These are phyloP conservation scores for Centropyge bicolor DNA, from an alignment of 2,797 vertebrate genomes.

Conservation along the genomic window DNA sequence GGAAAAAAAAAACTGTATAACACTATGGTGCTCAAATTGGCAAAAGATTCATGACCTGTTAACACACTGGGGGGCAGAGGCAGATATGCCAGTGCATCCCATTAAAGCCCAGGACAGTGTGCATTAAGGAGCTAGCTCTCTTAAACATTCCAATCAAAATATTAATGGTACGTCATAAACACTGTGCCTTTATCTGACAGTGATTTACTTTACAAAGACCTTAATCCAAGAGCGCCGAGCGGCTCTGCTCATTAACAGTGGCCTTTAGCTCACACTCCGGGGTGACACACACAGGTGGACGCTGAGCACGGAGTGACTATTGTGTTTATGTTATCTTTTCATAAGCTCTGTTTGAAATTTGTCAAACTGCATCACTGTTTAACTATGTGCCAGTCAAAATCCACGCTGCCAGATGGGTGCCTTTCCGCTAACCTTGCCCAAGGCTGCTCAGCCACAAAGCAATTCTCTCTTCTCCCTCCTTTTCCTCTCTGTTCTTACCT, in stretches of 20 bases:
- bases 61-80: slow-evolving; percentile 86
- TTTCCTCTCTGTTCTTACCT: not conserved
- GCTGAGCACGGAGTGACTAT: slow-evolving; percentile 85
- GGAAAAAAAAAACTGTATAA: not conserved
- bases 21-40: slow-evolving; percentile 71
- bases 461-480: not conserved
- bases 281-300: slow-evolving; percentile 91
- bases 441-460: slow-evolving; percentile 86
- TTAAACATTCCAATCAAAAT: slow-evolving; percentile 93
- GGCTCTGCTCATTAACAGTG: slow-evolving; percentile 89
- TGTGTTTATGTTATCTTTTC: slow-evolving; percentile 95
- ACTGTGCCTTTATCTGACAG: slow-evolving; percentile 89
- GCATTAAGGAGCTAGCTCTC: slow-evolving; percentile 92
- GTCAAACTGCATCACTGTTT: slow-evolving; percentile 98
- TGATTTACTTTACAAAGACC: slow-evolving; percentile 91
- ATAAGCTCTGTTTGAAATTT: slow-evolving; percentile 94
- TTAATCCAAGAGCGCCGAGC: slow-evolving; percentile 87
- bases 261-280: slow-evolving; percentile 90
- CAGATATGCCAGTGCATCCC: slow-evolving; percentile 80
- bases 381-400: slow-evolving; percentile 91
- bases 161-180: slow-evolving; percentile 91
- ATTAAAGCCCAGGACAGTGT: slow-evolving; percentile 86
- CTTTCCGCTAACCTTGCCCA: slow-evolving; percentile 88
- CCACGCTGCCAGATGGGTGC: slow-evolving; percentile 89
- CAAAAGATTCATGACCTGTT: slow-evolving; percentile 89